Conservation (phyloP, 1,140 invertebrate genomes). For the Aphis craccivora region DNA sequence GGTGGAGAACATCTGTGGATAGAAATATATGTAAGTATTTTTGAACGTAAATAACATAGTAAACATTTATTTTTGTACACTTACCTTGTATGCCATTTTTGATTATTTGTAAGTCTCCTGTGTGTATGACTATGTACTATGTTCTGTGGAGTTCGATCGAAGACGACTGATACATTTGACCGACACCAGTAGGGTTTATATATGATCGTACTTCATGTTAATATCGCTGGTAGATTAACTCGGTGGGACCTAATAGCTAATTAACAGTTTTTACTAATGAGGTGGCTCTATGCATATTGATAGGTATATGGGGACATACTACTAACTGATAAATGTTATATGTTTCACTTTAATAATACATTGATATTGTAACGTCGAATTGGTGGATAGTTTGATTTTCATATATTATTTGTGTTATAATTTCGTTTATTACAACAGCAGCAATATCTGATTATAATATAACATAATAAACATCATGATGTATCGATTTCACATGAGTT, state of each 20-base stretch:
- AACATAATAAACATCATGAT: background rate
- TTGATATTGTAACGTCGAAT: background rate
- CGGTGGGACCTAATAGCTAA: background rate
- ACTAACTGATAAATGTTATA: no score
- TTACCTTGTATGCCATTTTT: background rate
- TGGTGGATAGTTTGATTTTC: background rate
- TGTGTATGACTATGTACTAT: background rate
- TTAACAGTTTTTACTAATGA: slow-evolving; percentile 3
- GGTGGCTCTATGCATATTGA: background rate
- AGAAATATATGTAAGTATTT: background rate
- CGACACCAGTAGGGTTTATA: background rate
- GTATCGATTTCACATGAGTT: background rate
- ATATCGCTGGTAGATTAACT: background rate
- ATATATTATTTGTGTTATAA: background rate
- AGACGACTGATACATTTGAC: background rate
- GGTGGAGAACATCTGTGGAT: background rate
- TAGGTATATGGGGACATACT: background rate
- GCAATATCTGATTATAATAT: background rate
- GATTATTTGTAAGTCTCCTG: background rate
- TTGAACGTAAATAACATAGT: background rate
- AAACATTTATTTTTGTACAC: background rate
- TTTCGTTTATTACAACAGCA: background rate
- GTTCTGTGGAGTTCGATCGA: background rate
- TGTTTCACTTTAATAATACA: background rate
- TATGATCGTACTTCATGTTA: background rate